These are phyloP conservation scores for Axinella damicornis DNA, from an alignment of 37 sponge, comb jelly and placozoan species.

Conservation along the genomic window DNA sequence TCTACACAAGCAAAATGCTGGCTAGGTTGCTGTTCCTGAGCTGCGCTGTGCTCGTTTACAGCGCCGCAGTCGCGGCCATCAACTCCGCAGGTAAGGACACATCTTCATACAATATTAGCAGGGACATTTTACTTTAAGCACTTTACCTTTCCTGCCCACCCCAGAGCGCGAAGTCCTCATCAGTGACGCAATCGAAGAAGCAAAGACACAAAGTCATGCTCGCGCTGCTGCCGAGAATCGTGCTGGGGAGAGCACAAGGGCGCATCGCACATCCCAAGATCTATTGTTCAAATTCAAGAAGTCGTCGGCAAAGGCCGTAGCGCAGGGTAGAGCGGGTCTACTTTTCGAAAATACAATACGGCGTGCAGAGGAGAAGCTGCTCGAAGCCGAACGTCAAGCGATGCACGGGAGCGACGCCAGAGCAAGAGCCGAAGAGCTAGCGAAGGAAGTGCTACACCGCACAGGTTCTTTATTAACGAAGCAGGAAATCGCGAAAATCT, in stretches of 20 bases:
- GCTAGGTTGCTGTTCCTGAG: too few species aligned
- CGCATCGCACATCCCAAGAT: too few species aligned
- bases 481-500: conserved; percentile 42
- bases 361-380: conserved; percentile 48
- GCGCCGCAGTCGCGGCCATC: too few species aligned
- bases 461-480: conserved; percentile 48
- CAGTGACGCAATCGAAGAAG: background rate
- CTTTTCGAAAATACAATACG: conserved; percentile 5
- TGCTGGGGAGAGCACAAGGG: background rate
- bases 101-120: too few species aligned
- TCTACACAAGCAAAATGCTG: too few species aligned
- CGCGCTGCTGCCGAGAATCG: background rate
- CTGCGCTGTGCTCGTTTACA: too few species aligned
- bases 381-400: background rate
- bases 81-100: too few species aligned
- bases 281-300: too few species aligned
- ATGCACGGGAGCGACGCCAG: background rate
- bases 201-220: background rate
- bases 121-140: too few species aligned
- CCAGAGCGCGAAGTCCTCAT: background rate
- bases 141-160: too few species aligned
- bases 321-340: too few species aligned
- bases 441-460: conserved; percentile 33
- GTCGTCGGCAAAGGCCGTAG: too few species aligned
- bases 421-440: conserved; percentile 34